These are phyloP conservation scores for Rhabdophis nuchalis DNA, from an alignment of 2,797 vertebrate genomes.

Conservation along the genomic window DNA sequence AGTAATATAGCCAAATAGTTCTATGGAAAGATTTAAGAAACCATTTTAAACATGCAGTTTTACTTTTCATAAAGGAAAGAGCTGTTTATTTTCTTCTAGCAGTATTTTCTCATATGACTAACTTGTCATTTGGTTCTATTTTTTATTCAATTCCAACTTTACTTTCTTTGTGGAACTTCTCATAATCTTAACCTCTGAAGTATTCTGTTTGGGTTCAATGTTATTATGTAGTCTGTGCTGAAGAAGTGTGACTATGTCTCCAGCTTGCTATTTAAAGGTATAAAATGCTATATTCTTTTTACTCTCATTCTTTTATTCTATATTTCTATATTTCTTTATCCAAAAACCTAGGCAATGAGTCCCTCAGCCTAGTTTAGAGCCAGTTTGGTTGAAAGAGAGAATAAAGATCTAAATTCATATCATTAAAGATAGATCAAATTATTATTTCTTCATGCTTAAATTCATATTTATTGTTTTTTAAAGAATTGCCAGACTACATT, in stretches of 20 bases:
- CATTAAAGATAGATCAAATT: neutral
- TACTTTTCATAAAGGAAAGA: neutral
- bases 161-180: neutral
- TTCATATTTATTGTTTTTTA: neutral
- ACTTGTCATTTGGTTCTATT: neutral
- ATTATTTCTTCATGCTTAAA: neutral
- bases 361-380: neutral
- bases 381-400: neutral
- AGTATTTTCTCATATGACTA: neutral
- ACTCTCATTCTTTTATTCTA: neutral
- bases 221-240: neutral
- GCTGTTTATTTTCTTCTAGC: neutral
- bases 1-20: neutral
- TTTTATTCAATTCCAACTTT: neutral
- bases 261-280: neutral
- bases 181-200: neutral
- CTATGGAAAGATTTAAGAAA: neutral
- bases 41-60: neutral
- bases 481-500: neutral
- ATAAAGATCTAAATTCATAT: neutral
- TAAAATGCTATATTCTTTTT: neutral
- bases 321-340: neutral
- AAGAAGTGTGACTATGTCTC: neutral
- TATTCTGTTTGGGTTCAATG: neutral
- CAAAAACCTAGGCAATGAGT: neutral